A percentile compares a stretch with the other conserved stretches of the same genome.
Evolutionary conservation across 2,797 vertebrate species (phyloP).

Genomic region (Poecilia gillii): DNA sequence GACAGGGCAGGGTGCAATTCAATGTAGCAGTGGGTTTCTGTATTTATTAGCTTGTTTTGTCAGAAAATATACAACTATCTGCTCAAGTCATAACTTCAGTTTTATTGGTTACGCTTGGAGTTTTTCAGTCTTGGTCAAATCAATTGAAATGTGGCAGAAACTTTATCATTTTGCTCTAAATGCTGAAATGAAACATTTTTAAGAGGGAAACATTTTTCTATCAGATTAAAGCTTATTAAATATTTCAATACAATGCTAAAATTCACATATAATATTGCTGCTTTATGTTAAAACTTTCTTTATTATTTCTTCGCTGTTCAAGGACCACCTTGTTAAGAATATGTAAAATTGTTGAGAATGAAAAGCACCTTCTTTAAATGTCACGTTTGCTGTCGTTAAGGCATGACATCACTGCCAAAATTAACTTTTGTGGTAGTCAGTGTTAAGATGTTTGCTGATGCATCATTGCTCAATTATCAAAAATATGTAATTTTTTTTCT

Average conservation of each 20-base stretch:
- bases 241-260: not conserved
- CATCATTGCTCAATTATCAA: too few relatives aligned
- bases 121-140: not conserved
- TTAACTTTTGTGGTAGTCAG: not conserved
- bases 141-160: not conserved
- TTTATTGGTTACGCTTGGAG: not conserved
- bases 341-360: not conserved
- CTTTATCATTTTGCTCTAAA: not conserved
- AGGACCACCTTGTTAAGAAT: not conserved
- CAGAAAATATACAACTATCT: not conserved
- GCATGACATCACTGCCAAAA: not conserved
- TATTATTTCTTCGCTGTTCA: not conserved
- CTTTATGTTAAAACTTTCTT: not conserved
- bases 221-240: not conserved
- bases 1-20: not conserved
- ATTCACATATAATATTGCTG: not conserved
- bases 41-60: not conserved
- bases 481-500: too few relatives aligned
- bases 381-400: not conserved
- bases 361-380: not conserved
- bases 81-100: not conserved
- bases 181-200: not conserved
- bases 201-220: not conserved
- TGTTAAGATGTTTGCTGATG: not conserved
- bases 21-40: not conserved